A percentile compares a stretch with the other conserved stretches of the same genome.
These are phyloP conservation scores for Dasypus novemcinctus DNA, from an alignment of 2,113 vertebrate species.

Conservation along the genomic window DNA sequence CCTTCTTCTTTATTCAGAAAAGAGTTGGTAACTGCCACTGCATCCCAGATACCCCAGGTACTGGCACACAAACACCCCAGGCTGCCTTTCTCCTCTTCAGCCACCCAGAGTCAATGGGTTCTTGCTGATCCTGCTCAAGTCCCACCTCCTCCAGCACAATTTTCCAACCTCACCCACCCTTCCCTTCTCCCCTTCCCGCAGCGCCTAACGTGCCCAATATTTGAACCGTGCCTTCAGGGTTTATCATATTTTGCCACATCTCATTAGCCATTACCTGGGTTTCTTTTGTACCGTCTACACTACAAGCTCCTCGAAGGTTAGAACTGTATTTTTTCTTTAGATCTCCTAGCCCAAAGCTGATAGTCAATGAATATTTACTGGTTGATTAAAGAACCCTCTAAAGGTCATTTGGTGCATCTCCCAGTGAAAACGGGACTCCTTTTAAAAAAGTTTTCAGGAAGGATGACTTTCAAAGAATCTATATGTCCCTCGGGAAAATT, in stretches of 20 bases:
- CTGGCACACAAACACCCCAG: background rate
- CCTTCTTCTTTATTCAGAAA: background rate
- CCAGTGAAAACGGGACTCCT: background rate
- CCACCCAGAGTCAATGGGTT: background rate
- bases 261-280: background rate
- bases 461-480: background rate
- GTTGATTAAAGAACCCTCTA: background rate
- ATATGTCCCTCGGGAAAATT: background rate
- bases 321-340: background rate
- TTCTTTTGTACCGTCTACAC: background rate
- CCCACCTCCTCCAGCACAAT: background rate
- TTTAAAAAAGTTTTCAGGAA: background rate
- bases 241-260: background rate
- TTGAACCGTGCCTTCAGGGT: background rate
- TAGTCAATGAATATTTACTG: background rate
- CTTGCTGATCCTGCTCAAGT: background rate
- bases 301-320: background rate
- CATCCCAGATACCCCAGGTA: background rate
- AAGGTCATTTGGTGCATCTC: background rate
- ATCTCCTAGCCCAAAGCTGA: background rate
- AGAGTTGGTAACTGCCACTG: background rate
- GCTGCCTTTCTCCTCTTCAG: background rate
- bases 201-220: accelerated
- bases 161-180: background rate
- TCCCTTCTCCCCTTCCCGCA: background rate